phyloP scores from a whole-genome alignment of 2,888 invertebrate species.

The Tachina grossa region DNA sequence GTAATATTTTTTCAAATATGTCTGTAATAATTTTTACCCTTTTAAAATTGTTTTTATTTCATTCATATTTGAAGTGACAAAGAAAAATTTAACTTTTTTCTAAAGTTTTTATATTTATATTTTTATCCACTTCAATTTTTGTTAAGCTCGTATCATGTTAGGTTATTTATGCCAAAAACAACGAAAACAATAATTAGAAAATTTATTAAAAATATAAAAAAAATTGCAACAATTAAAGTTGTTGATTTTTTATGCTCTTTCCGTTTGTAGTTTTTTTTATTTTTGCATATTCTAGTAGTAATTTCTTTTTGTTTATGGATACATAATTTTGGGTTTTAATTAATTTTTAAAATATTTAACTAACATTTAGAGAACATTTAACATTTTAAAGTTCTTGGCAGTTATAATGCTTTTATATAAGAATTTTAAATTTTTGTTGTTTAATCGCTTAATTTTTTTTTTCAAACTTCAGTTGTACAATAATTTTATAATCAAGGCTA shows the following conservation, averaged over 20 bases:
- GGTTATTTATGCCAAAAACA: slow-evolving; percentile 30
- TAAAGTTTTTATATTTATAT: slow-evolving; percentile 6
- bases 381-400: slow-evolving; percentile 80
- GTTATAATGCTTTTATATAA: slow-evolving; percentile 73
- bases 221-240: slow-evolving; percentile 43
- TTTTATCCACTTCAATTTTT: slow-evolving; percentile 13
- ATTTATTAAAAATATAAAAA: slow-evolving; percentile 4
- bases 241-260: slow-evolving; percentile 21
- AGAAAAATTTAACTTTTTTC: slow-evolving; percentile 31
- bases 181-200: slow-evolving; percentile 23
- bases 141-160: slow-evolving; percentile 64
- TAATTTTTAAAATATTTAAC: slow-evolving; percentile 50
- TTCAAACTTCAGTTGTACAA: slow-evolving; percentile 2
- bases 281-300: slow-evolving; percentile 52
- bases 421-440: slow-evolving; percentile 56
- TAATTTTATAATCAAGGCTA: slow-evolving; percentile 33
- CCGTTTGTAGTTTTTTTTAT: not conserved
- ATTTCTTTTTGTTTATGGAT: slow-evolving; percentile 22
- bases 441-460: slow-evolving; percentile 27
- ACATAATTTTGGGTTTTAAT: slow-evolving; percentile 43
- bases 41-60: slow-evolving; percentile 25
- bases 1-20: not conserved
- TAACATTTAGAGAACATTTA: slow-evolving; percentile 76
- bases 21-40: not conserved
- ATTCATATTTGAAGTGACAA: slow-evolving; percentile 37